A percentile compares a stretch with the other conserved stretches of the same genome.
phyloP scores from a whole-genome alignment of 1,140 invertebrate genomes.

The Diprion similis region DNA sequence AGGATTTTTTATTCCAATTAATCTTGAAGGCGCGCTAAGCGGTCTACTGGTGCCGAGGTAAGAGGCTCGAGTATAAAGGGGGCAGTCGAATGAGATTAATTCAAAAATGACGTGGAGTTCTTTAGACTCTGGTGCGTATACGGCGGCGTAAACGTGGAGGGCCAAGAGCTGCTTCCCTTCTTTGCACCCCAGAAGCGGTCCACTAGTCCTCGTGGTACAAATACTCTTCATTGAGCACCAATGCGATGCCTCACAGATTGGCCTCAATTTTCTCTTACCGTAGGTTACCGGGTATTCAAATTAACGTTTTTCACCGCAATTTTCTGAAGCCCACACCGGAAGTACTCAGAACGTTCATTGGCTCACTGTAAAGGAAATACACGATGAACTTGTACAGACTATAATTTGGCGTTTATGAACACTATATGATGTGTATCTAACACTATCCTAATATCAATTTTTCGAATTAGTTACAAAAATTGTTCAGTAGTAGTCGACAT shows the following conservation, averaged over 20 bases:
- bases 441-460: too few relatives aligned
- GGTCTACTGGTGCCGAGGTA: slow-evolving; percentile 14
- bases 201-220: not conserved
- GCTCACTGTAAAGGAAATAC: too few relatives aligned
- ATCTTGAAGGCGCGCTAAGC: slow-evolving; percentile 39
- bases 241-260: not conserved
- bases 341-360: too few relatives aligned
- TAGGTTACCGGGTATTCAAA: too few relatives aligned
- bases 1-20: slow-evolving; percentile 44
- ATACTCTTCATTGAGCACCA: not conserved
- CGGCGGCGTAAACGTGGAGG: slow-evolving; percentile 6
- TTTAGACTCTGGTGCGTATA: slow-evolving; percentile 11
- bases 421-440: too few relatives aligned
- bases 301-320: too few relatives aligned
- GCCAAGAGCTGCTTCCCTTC: not conserved
- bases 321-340: too few relatives aligned
- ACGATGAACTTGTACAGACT: too few relatives aligned
- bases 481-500: too few relatives aligned
- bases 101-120: slow-evolving; percentile 34
- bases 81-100: slow-evolving; percentile 54
- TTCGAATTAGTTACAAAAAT: too few relatives aligned
- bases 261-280: not conserved
- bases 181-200: not conserved
- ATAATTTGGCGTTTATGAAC: too few relatives aligned
- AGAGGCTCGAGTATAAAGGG: slow-evolving; percentile 37